Percentiles rank a stretch among this genome's conserved stretches.
Evolutionary conservation across 2,113 vertebrate genomes (phyloP).

Genomic region (Nipponia nippon): DNA sequence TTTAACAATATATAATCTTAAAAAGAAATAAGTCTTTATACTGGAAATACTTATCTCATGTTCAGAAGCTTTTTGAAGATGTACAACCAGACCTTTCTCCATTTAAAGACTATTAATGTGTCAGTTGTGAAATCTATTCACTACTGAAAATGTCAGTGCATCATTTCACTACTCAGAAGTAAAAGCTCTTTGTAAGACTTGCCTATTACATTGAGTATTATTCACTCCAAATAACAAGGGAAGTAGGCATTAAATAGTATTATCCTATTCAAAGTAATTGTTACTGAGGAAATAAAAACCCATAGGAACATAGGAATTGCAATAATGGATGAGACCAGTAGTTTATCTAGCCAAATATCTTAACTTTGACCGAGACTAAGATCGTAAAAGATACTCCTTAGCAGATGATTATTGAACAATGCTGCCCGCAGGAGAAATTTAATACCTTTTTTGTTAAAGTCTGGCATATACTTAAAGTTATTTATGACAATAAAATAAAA

Average conservation of each 20-base stretch:
- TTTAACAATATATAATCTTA: neutral
- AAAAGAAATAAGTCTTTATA: neutral
- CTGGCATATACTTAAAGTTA: neutral
- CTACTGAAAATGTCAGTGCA: slow-evolving; percentile 46
- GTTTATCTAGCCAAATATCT: slow-evolving; percentile 18
- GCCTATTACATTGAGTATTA: slow-evolving; percentile 15
- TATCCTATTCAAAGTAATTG: slow-evolving; percentile 44
- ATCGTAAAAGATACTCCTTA: neutral
- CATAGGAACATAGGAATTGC: neutral
- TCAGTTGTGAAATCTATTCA: slow-evolving; percentile 34
- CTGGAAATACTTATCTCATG: neutral
- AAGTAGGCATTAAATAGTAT: slow-evolving; percentile 38
- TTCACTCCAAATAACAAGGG: slow-evolving; percentile 32
- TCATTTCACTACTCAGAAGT: slow-evolving; percentile 30
- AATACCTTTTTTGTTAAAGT: neutral
- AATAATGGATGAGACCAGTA: slow-evolving; percentile 19
- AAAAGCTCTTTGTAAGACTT: slow-evolving; percentile 32
- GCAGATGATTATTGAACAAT: neutral
- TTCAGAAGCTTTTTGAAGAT: slow-evolving; percentile 15
- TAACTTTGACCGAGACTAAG: slow-evolving; percentile 2
- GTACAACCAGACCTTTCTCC: neutral
- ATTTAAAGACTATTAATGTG: slow-evolving; percentile 21
- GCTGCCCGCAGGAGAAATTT: neutral
- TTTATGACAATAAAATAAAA: neutral
- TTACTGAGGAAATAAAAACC: slow-evolving; percentile 30